Percentiles rank a stretch among this genome's conserved stretches.
Conservation (phyloP, 2,888 invertebrate species). For the Alviniconcha strummeri region DNA sequence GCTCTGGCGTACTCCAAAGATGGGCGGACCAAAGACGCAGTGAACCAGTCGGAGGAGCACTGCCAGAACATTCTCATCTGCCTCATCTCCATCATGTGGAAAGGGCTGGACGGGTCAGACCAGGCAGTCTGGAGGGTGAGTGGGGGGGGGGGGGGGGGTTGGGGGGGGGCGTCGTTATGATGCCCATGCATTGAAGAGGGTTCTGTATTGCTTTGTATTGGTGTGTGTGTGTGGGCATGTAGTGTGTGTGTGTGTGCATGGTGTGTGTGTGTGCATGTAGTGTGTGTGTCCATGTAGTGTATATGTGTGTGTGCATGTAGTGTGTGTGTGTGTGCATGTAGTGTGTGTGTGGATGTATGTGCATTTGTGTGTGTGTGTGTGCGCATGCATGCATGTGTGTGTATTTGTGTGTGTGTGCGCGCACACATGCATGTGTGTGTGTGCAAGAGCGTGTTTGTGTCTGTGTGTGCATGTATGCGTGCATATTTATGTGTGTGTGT, state of each 20-base stretch:
- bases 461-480: too few relatives aligned
- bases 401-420: not conserved
- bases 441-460: too few relatives aligned
- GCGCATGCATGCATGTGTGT: not conserved
- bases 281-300: too few relatives aligned
- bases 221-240: not conserved
- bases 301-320: too few relatives aligned
- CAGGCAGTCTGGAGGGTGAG: constrained; percentile 78
- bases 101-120: constrained; percentile 78
- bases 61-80: constrained; percentile 78
- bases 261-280: constrained; percentile 10
- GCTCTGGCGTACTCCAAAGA: constrained; percentile 53
- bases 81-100: constrained; percentile 79
- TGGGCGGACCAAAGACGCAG: constrained; percentile 52
- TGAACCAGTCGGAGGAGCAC: constrained; percentile 76
- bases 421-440: not conserved
- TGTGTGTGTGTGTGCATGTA: too few relatives aligned
- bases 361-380: not conserved
- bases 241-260: constrained; percentile 16
- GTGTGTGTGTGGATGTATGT: too few relatives aligned
- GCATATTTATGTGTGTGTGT: too few relatives aligned
- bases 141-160: not conserved
- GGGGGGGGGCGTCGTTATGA: too few relatives aligned
- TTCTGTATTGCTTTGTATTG: too few relatives aligned
- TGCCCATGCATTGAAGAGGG: too few relatives aligned